Conservation (phyloP, 2,797 vertebrate genomes). For the Calcarius lapponicus region DNA sequence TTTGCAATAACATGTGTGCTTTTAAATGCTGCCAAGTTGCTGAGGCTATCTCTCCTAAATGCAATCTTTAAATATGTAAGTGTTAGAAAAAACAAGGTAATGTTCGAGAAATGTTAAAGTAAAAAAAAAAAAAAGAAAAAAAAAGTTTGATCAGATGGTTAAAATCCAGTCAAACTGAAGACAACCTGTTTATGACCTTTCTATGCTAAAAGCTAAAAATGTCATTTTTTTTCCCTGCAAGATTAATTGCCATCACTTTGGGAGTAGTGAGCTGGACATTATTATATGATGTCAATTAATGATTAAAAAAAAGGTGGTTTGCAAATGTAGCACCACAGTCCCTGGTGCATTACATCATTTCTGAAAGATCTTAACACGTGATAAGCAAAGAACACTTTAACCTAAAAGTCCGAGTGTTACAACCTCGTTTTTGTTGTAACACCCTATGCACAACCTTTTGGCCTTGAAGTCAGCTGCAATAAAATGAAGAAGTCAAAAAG, state of each 20-base stretch:
- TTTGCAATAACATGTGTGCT: constrained; percentile 47
- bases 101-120: neutral
- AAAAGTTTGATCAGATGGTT: constrained; percentile 47
- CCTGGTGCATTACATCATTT: constrained; percentile 44
- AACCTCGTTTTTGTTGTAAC: constrained; percentile 44
- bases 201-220: constrained; percentile 52
- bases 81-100: constrained; percentile 55
- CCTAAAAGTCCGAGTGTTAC: constrained; percentile 55
- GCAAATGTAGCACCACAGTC: constrained; percentile 36
- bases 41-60: constrained; percentile 32
- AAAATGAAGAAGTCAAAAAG: constrained; percentile 42
- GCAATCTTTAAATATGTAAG: constrained; percentile 45
- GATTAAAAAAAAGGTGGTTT: constrained; percentile 59
- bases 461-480: constrained; percentile 36
- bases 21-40: constrained; percentile 43
- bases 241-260: constrained; percentile 55
- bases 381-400: constrained; percentile 60
- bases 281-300: constrained; percentile 62
- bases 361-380: constrained; percentile 53
- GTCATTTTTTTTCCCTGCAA: neutral
- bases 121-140: neutral
- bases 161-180: constrained; percentile 51
- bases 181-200: constrained; percentile 53
- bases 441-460: constrained; percentile 18
- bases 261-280: constrained; percentile 50